Percentiles rank a stretch among this genome's conserved stretches.
Evolutionary conservation across 2,888 invertebrate species (phyloP).

Genomic region (Drosophila paranaensis): DNA sequence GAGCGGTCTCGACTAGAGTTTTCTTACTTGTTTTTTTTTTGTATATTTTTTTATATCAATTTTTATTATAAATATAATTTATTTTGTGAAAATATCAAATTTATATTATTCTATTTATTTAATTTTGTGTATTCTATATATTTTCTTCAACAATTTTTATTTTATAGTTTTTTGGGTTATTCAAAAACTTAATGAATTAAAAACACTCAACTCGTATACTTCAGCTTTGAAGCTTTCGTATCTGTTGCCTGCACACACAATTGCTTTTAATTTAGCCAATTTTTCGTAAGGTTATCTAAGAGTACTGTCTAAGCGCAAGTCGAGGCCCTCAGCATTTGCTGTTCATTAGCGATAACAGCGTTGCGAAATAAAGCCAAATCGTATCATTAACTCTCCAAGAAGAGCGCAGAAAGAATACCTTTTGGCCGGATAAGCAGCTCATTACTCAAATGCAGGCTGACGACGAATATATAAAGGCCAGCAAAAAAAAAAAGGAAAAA

Average conservation of each 20-base stretch:
- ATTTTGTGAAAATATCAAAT: too few species aligned
- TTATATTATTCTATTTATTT: too few species aligned
- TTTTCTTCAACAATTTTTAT: not conserved
- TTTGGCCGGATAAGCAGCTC: slow-evolving; percentile 72
- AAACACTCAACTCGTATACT: not conserved
- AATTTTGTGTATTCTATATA: too few species aligned
- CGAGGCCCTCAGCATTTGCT: slow-evolving; percentile 14
- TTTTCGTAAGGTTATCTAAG: not conserved
- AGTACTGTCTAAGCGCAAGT: not conserved
- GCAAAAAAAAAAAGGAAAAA: slow-evolving; percentile 24
- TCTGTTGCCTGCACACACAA: not conserved
- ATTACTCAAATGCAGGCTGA: slow-evolving; percentile 66
- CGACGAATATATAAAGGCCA: slow-evolving; percentile 8
- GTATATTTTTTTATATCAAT: too few species aligned
- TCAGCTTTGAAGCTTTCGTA: not conserved
- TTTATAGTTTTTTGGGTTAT: not conserved
- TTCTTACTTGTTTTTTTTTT: too few species aligned
- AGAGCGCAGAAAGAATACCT: slow-evolving; percentile 42
- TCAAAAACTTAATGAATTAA: not conserved
- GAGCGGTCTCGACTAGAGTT: too few species aligned
- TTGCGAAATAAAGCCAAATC: slow-evolving; percentile 39
- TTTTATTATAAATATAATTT: too few species aligned
- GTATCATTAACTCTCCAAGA: slow-evolving; percentile 62
- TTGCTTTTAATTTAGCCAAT: slow-evolving; percentile 6
- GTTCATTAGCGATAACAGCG: slow-evolving; percentile 45